Evolutionary conservation across 2,797 vertebrate genomes (phyloP).

Genomic region (Geotrypetes seraphini): DNA sequence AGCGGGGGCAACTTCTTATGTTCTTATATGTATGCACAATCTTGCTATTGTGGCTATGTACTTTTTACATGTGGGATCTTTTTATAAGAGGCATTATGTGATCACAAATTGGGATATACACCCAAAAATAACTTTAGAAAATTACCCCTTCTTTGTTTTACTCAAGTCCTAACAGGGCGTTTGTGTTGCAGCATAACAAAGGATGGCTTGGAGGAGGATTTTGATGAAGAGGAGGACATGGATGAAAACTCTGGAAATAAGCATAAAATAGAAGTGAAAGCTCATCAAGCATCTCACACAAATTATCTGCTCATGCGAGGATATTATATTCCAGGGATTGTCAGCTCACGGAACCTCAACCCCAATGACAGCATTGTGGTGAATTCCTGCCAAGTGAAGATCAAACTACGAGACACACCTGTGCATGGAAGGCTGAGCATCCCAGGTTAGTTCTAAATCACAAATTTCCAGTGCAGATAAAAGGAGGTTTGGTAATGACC

Average conservation of each 20-base stretch:
- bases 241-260: constrained; percentile 56
- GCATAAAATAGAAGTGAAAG: constrained; percentile 68
- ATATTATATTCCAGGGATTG: constrained; percentile 71
- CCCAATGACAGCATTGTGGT: constrained; percentile 83
- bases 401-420: constrained; percentile 61
- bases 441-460: constrained; percentile 46
- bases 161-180: no score
- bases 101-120: no score
- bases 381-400: constrained; percentile 73
- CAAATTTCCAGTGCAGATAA: no score
- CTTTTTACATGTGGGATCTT: no score
- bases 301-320: constrained; percentile 92
- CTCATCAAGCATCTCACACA: constrained; percentile 85
- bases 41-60: no score
- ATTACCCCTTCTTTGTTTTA: no score
- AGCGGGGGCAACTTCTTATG: no score
- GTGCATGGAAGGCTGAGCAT: constrained; percentile 37
- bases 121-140: no score
- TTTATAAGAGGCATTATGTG: no score
- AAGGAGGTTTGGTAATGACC: no score
- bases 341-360: constrained; percentile 70
- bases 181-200: constrained; percentile 64
- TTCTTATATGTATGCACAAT: no score
- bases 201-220: constrained; percentile 67
- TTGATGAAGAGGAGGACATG: constrained; percentile 56